These are phyloP conservation scores for Neodiprion fabricii DNA, from an alignment of 1,140 invertebrate species.

Conservation along the genomic window DNA sequence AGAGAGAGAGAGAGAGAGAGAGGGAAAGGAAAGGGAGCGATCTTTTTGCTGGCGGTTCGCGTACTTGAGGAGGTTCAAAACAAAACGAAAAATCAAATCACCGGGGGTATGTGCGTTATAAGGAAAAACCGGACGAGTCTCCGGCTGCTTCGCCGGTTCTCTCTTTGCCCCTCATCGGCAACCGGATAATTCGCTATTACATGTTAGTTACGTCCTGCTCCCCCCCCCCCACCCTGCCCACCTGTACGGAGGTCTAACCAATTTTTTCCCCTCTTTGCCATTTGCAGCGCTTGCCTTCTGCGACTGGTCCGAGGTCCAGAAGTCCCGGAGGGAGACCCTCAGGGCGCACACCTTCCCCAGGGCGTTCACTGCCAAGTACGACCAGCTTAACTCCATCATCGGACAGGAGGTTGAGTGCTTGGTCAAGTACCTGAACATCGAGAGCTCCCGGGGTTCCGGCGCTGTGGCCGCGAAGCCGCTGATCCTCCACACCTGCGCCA, in stretches of 20 bases:
- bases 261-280: constrained; percentile 45
- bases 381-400: constrained; percentile 70
- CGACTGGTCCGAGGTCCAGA: constrained; percentile 85
- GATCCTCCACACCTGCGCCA: constrained; percentile 75
- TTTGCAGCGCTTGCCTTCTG: constrained; percentile 82
- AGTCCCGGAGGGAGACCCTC: constrained; percentile 77
- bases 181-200: constrained; percentile 14
- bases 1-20: not conserved
- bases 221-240: not conserved
- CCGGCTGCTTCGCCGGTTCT: not conserved
- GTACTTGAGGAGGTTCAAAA: not conserved
- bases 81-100: not conserved
- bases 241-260: too few relatives aligned
- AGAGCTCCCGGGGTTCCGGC: constrained; percentile 40
- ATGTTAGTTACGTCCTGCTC: constrained; percentile 7
- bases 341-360: constrained; percentile 79
- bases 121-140: not conserved
- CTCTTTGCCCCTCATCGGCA: not conserved
- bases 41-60: not conserved
- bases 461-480: constrained; percentile 65
- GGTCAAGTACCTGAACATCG: constrained; percentile 58
- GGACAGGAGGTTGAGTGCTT: constrained; percentile 67
- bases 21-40: constrained; percentile 1
- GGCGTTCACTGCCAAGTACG: constrained; percentile 72
- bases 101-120: not conserved